Evolutionary conservation across 2,113 vertebrate genomes (phyloP).

Genomic region (Peromyscus polionotus): DNA sequence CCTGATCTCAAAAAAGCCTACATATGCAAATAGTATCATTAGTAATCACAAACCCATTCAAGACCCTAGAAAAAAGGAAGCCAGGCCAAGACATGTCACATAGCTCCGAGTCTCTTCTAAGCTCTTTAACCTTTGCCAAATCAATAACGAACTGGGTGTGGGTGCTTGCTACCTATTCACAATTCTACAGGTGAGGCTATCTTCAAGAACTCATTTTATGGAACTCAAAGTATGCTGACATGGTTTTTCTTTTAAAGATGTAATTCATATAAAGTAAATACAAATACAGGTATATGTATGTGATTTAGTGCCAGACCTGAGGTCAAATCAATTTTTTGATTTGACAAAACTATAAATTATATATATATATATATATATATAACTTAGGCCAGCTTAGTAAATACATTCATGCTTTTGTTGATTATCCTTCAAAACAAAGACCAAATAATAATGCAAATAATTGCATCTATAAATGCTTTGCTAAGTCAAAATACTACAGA

Average conservation of each 20-base stretch:
- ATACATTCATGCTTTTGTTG: background rate
- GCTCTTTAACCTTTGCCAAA: background rate
- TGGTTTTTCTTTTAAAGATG: background rate
- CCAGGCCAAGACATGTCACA: background rate
- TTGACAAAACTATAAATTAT: too few species aligned
- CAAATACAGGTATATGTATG: background rate
- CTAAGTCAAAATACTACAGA: background rate
- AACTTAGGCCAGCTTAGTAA: background rate
- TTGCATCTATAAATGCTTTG: background rate
- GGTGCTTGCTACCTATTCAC: background rate
- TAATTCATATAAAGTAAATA: background rate
- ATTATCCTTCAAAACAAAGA: conserved; percentile 24
- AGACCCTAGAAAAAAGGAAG: background rate
- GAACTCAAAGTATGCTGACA: background rate
- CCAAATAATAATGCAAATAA: background rate
- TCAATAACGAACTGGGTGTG: background rate
- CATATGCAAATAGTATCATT: background rate
- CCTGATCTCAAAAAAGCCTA: background rate
- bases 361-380: background rate
- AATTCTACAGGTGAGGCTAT: background rate
- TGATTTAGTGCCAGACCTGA: background rate
- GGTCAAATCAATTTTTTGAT: background rate
- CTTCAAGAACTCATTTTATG: background rate
- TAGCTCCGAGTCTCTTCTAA: background rate
- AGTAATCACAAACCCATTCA: background rate